A percentile compares a stretch with the other conserved stretches of the same genome.
phyloP scores from a whole-genome alignment of 2,113 vertebrate species.

The Stomatorhinus ivindoensis region DNA sequence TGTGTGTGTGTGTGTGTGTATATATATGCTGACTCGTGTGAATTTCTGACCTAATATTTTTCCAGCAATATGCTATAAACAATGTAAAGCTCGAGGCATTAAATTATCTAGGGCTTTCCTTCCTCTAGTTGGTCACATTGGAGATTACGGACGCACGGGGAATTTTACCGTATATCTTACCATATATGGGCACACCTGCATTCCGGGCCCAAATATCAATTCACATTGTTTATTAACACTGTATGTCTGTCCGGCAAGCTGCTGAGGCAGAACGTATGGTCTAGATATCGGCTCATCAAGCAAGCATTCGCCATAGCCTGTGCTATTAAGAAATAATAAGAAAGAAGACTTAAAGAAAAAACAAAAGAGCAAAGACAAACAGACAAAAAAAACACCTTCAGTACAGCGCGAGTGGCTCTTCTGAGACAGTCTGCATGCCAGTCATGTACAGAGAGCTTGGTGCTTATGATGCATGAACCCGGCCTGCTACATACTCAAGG shows the following conservation, averaged over 20 bases:
- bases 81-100: not conserved
- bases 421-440: constrained; percentile 18
- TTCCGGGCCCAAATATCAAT: constrained; percentile 94
- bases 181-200: constrained; percentile 97
- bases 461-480: not conserved
- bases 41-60: not conserved
- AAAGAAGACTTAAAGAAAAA: constrained; percentile 56
- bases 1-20: constrained; percentile 23
- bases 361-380: constrained; percentile 50
- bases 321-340: constrained; percentile 73
- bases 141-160: constrained; percentile 15
- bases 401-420: constrained; percentile 36
- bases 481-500: constrained; percentile 78
- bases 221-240: constrained; percentile 97
- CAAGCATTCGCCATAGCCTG: constrained; percentile 95
- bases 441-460: not conserved
- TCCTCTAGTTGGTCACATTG: constrained; percentile 21
- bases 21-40: not conserved
- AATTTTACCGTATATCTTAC: constrained; percentile 62
- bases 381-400: constrained; percentile 52
- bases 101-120: constrained; percentile 11
- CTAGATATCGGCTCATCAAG: constrained; percentile 87
- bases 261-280: constrained; percentile 77
- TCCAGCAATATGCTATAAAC: constrained; percentile 2
- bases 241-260: constrained; percentile 87